Evolutionary conservation across 2,888 invertebrate genomes (phyloP).

Genomic region (Agrochola lota): DNA sequence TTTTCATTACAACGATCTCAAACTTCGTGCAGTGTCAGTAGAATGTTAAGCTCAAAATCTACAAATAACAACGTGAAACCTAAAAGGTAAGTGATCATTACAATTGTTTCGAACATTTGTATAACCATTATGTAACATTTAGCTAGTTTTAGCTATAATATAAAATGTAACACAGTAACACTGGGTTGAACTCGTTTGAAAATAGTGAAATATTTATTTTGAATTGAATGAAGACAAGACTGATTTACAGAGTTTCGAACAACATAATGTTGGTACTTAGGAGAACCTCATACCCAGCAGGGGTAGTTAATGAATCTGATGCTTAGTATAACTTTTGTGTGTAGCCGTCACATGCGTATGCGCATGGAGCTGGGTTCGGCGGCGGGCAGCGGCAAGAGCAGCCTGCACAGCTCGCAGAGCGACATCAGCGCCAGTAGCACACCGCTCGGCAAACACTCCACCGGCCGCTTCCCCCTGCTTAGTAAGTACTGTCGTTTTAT

Average conservation of each 20-base stretch:
- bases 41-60: slow-evolving; percentile 87
- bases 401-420: slow-evolving; percentile 93
- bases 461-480: slow-evolving; percentile 85
- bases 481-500: slow-evolving; percentile 75
- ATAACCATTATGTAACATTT: slow-evolving; percentile 8
- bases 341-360: slow-evolving; percentile 89
- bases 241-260: not conserved
- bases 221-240: slow-evolving; percentile 1
- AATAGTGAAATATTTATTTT: not conserved
- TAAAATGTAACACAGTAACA: slow-evolving; percentile 11
- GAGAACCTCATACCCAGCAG: not conserved
- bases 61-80: slow-evolving; percentile 85
- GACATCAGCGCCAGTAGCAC: slow-evolving; percentile 92
- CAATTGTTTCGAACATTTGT: slow-evolving; percentile 1
- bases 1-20: slow-evolving; percentile 88
- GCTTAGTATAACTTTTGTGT: slow-evolving; percentile 27
- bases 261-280: not conserved
- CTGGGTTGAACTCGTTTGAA: not conserved
- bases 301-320: not conserved
- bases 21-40: slow-evolving; percentile 87
- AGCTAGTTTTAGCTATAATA: slow-evolving; percentile 9
- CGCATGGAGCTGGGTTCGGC: slow-evolving; percentile 89
- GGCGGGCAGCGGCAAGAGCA: slow-evolving; percentile 90
- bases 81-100: slow-evolving; percentile 80
- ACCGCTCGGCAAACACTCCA: slow-evolving; percentile 88